Base-by-base conservation (phyloP, 2,797 vertebrate species). In the Gymnothorax javanicus region DNA sequence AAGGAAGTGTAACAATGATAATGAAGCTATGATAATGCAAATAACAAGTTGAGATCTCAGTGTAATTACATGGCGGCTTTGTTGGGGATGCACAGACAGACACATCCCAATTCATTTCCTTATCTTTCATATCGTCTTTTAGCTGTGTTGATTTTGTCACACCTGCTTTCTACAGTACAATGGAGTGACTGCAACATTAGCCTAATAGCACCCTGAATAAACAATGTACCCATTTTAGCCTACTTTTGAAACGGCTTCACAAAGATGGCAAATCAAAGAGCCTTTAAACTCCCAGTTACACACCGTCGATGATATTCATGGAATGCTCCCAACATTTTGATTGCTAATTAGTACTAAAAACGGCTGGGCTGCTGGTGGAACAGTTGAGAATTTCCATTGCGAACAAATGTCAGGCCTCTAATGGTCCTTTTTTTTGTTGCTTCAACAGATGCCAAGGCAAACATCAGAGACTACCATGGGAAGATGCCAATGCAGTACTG, bases 281-380 rank as follows among this genome's bases (percentile, higher is more conserved):
- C 67, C 56, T 50, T 52, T n/a, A 54, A 73, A 77, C 64, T 82
- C 83, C 57, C 57, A 7, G 67, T 54, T 50, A 52, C 57, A 60
- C 64, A 87, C 8, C 56, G 71, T 57, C 43, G 82, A 59, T 87
- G 88, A 27, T 52, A 57, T 62, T 77, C 58, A 54, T 88, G 91
- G 85, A 91, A 88, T 86, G 90, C 88, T 93, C 93, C 93, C 93
- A 93, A 90, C 91, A 87, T 90, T 94, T 92, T 93, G 93, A 94
- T 94, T 91, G 92, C 93, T 95, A 94, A 94, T 94, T 94, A 95
- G 92, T 91, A 92, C 91, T 93, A 90, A 89, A 96, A 96, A 94
- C 87, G 94, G 91, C 94, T 94, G 91, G 92, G 0, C 0, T 89
- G 90, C 93, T 90, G 93, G 87, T 88, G 92, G 94, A 93, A 91